A percentile compares a stretch with the other conserved stretches of the same genome.
phyloP scores from a whole-genome alignment of 1,140 invertebrate species.

The Anthonomus grandis region DNA sequence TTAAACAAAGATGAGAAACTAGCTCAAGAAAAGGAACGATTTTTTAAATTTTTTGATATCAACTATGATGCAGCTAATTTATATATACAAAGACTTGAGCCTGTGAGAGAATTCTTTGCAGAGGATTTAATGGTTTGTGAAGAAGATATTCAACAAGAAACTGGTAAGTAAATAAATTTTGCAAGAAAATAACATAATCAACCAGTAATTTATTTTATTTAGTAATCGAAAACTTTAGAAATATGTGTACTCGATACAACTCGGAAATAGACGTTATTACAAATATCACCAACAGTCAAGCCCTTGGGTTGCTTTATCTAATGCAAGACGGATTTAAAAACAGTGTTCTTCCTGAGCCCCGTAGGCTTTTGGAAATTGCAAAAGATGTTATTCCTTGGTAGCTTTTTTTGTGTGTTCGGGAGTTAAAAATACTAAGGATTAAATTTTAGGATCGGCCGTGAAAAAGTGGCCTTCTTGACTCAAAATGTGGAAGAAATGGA shows the following conservation, averaged over 20 bases:
- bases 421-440: neutral
- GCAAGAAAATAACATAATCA: no score
- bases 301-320: conserved; percentile 66
- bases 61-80: conserved; percentile 60
- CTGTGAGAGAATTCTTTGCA: conserved; percentile 64
- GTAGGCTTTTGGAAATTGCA: conserved; percentile 62
- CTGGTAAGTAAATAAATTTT: conserved; percentile 23
- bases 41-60: conserved; percentile 54
- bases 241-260: conserved; percentile 58
- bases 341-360: conserved; percentile 63
- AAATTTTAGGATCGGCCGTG: conserved; percentile 55
- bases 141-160: conserved; percentile 49
- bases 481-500: conserved; percentile 59
- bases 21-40: conserved; percentile 51
- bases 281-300: conserved; percentile 53
- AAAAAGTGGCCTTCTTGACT: conserved; percentile 57
- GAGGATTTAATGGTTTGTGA: conserved; percentile 64
- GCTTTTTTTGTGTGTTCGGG: conserved; percentile 11
- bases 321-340: conserved; percentile 69
- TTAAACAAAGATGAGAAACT: conserved; percentile 63
- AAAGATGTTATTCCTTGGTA: conserved; percentile 55
- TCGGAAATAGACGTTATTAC: conserved; percentile 60
- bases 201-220: conserved; percentile 19
- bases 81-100: conserved; percentile 65
- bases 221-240: conserved; percentile 57